Evolutionary conservation across 2,888 invertebrate species (phyloP).

Genomic region (Villa cingulata): DNA sequence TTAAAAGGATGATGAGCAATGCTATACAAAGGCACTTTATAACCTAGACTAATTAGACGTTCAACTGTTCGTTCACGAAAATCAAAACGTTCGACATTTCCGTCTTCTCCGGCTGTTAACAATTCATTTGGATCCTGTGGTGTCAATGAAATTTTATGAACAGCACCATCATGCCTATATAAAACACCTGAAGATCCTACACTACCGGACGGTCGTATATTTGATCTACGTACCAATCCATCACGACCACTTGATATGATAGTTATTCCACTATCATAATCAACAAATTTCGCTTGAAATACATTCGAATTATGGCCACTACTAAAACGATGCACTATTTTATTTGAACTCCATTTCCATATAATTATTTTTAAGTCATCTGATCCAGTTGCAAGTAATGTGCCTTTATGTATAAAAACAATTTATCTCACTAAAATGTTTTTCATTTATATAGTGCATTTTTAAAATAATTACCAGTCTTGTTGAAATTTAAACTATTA

Average conservation of each 20-base stretch:
- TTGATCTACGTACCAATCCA: constrained; percentile 60
- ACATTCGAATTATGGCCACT: constrained; percentile 80
- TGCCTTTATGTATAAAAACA: no score
- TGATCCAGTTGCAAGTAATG: constrained; percentile 73
- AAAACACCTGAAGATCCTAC: constrained; percentile 36
- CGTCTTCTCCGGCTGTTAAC: constrained; percentile 83
- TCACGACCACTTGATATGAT: constrained; percentile 82
- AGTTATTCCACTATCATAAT: constrained; percentile 56
- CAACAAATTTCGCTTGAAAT: constrained; percentile 82
- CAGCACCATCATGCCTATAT: constrained; percentile 59
- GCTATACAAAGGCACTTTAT: constrained; percentile 69
- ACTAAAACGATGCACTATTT: constrained; percentile 49
- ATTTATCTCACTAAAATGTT: no score
- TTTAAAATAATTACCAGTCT: constrained; percentile 41
- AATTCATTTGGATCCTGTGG: constrained; percentile 61
- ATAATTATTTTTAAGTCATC: constrained; percentile 76
- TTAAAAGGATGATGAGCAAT: constrained; percentile 73
- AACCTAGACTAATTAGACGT: constrained; percentile 42
- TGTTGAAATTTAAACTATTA: constrained; percentile 83
- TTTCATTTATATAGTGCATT: no score
- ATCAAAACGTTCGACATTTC: constrained; percentile 66
- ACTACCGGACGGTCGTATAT: constrained; percentile 43
- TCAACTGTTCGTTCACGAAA: constrained; percentile 43
- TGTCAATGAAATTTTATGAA: constrained; percentile 72
- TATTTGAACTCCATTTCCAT: constrained; percentile 81